A percentile compares a stretch with the other conserved stretches of the same genome.
These are phyloP conservation scores for human DNA, from an alignment of 2,113 vertebrate genomes.

Conservation along the genomic window DNA sequence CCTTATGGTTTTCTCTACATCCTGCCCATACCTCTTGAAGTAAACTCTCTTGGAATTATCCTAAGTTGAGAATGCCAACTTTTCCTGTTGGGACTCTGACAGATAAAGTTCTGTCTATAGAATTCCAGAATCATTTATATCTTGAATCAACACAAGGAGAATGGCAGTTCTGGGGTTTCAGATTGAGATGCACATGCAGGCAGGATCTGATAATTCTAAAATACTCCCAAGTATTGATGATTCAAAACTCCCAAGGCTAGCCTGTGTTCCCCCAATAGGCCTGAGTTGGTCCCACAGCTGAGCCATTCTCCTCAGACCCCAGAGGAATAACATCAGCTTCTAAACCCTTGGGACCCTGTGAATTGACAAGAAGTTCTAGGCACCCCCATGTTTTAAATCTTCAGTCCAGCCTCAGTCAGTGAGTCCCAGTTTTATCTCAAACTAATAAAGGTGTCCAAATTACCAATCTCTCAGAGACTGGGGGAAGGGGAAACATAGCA, in stretches of 20 bases:
- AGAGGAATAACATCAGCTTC: not conserved
- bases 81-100: slow-evolving; percentile 20
- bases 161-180: not conserved
- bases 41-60: not conserved
- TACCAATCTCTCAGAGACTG: not conserved
- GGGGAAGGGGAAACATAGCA: not conserved
- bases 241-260: not conserved
- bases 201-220: not conserved
- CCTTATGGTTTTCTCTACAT: not conserved
- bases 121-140: not conserved
- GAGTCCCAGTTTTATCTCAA: not conserved
- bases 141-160: not conserved
- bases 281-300: not conserved
- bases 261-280: not conserved
- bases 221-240: not conserved
- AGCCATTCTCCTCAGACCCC: not conserved
- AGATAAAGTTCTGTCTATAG: not conserved
- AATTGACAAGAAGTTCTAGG: not conserved
- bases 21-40: not conserved
- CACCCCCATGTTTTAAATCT: slow-evolving; percentile 17
- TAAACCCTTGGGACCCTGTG: not conserved
- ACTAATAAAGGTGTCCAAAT: not conserved
- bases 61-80: slow-evolving; percentile 14
- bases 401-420: not conserved
- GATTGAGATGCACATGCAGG: not conserved